Evolutionary conservation across 2,888 invertebrate species (phyloP).

Genomic region (Drosophila atripex): DNA sequence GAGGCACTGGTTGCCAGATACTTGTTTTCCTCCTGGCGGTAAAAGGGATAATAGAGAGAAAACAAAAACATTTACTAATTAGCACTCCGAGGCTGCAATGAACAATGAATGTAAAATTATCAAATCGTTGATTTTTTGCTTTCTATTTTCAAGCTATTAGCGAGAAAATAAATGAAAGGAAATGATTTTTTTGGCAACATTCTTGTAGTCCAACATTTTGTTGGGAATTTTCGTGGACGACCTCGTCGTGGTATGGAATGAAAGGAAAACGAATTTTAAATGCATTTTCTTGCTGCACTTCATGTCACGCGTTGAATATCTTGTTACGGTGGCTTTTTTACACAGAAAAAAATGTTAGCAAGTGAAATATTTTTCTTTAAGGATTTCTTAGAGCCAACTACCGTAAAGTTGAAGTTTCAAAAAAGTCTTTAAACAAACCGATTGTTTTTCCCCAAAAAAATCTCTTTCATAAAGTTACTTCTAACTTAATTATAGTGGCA

Average conservation of each 20-base stretch:
- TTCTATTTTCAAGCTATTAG: slow-evolving; percentile 25
- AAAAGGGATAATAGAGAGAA: slow-evolving; percentile 57
- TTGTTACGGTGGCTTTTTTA: slow-evolving; percentile 1
- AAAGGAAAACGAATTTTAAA: slow-evolving; percentile 26
- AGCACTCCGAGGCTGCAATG: slow-evolving; percentile 53
- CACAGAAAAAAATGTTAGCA: background rate
- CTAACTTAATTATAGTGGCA: background rate
- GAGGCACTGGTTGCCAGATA: slow-evolving; percentile 43
- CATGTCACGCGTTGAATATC: slow-evolving; percentile 18
- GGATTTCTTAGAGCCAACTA: background rate
- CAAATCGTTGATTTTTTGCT: slow-evolving; percentile 26
- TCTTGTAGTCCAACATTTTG: background rate
- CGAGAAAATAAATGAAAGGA: slow-evolving; percentile 8
- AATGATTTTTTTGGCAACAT: slow-evolving; percentile 5
- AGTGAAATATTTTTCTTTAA: background rate
- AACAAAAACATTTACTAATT: slow-evolving; percentile 69
- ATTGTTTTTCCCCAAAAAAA: background rate
- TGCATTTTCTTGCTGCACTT: slow-evolving; percentile 44
- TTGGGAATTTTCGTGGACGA: background rate
- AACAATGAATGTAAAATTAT: slow-evolving; percentile 45
- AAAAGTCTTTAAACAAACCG: background rate
- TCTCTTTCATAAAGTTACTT: background rate
- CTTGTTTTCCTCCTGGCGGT: slow-evolving; percentile 36
- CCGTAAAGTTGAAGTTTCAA: background rate
- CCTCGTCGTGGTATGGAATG: background rate